Conservation (phyloP, 2,888 invertebrate species). For the Tachina fera region DNA sequence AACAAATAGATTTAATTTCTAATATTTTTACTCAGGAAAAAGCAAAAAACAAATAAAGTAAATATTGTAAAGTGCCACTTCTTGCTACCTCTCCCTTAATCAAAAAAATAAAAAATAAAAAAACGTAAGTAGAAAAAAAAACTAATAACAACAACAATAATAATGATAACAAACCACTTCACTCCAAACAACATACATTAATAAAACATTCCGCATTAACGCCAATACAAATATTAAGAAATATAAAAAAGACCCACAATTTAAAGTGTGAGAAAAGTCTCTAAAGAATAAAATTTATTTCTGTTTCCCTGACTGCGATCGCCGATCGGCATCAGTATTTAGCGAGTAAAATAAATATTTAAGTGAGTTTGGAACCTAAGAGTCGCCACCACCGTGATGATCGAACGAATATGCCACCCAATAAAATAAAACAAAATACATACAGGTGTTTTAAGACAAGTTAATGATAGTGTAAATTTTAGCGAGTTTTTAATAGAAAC, state of each 20-base stretch:
- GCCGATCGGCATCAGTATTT: neutral
- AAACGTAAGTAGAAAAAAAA: neutral
- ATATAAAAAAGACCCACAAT: constrained; percentile 25
- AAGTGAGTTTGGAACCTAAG: constrained; percentile 48
- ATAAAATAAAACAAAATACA: constrained; percentile 14
- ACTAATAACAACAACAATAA: constrained; percentile 39
- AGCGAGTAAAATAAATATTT: constrained; percentile 20
- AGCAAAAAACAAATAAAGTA: constrained; percentile 7
- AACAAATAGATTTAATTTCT: constrained; percentile 45
- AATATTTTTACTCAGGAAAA: constrained; percentile 11
- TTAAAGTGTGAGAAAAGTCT: constrained; percentile 64
- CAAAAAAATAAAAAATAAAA: no score
- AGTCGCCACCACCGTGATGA: constrained; percentile 1
- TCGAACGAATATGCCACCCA: constrained; percentile 45
- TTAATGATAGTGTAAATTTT: constrained; percentile 21
- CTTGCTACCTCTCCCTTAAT: constrained; percentile 24
- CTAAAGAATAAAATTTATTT: constrained; percentile 45
- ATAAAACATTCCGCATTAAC: constrained; percentile 49
- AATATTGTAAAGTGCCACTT: constrained; percentile 21
- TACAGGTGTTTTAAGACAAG: constrained; percentile 48
- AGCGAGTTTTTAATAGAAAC: constrained; percentile 1
- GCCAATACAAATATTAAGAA: constrained; percentile 54
- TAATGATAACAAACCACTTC: constrained; percentile 50
- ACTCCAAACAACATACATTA: constrained; percentile 24
- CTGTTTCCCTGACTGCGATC: constrained; percentile 2